phyloP scores from a whole-genome alignment of 2,797 vertebrate genomes.

The Menidia menidia region DNA sequence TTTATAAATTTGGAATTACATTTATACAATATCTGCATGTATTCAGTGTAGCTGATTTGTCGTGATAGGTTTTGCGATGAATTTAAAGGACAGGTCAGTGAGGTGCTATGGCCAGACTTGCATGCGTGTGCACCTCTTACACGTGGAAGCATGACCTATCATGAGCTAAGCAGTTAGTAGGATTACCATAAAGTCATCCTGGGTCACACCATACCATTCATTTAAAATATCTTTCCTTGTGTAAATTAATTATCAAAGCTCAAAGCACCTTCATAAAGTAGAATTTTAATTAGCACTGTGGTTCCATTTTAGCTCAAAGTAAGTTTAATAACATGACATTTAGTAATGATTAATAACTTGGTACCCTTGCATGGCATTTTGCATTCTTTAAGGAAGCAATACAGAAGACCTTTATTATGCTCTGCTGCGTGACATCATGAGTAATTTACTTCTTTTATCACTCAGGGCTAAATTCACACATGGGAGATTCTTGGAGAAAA shows the following conservation, averaged over 20 bases:
- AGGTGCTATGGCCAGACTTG: neutral
- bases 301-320: constrained; percentile 40
- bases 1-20: too few relatives aligned
- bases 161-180: constrained; percentile 9
- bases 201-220: constrained; percentile 16
- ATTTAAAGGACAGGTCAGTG: too few relatives aligned
- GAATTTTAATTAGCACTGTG: constrained; percentile 52
- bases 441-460: constrained; percentile 28
- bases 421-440: constrained; percentile 13
- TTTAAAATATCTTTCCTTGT: constrained; percentile 33
- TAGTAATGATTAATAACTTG: constrained; percentile 52
- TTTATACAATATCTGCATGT: too few relatives aligned
- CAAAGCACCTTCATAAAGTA: constrained; percentile 33
- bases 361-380: constrained; percentile 30
- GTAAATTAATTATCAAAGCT: constrained; percentile 47
- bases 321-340: constrained; percentile 62
- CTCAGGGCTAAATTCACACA: constrained; percentile 40
- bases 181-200: constrained; percentile 17
- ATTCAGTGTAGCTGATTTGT: too few relatives aligned
- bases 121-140: too few relatives aligned
- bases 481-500: constrained; percentile 32
- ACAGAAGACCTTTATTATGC: constrained; percentile 30
- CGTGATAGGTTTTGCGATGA: too few relatives aligned
- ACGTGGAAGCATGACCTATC: neutral
- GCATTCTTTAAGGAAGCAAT: constrained; percentile 9